Evolutionary conservation across 2,888 invertebrate species (phyloP).

Genomic region (Drosophila mercatorum): DNA sequence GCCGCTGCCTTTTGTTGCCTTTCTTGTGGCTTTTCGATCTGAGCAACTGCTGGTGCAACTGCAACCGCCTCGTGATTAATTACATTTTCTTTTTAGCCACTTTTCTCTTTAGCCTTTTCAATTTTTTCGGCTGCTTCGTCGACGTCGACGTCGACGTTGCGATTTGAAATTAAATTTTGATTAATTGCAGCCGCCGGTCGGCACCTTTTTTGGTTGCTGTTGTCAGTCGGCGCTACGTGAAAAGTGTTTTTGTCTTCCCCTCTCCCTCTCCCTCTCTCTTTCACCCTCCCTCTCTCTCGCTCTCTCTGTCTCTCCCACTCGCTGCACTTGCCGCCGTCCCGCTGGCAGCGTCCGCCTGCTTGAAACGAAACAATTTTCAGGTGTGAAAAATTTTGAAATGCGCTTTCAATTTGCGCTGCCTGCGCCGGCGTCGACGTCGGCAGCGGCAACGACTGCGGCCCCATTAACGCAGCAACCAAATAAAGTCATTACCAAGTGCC

Average conservation of each 20-base stretch:
- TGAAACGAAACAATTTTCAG: slow-evolving; percentile 76
- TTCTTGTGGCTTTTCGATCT: slow-evolving; percentile 56
- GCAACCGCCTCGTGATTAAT: slow-evolving; percentile 70
- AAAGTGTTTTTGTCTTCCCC: slow-evolving; percentile 59
- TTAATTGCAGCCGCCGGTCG: slow-evolving; percentile 72
- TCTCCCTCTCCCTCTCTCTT: neutral
- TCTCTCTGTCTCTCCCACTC: slow-evolving; percentile 28
- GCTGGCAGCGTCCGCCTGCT: slow-evolving; percentile 51
- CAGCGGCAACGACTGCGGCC: slow-evolving; percentile 36
- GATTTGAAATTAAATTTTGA: slow-evolving; percentile 75
- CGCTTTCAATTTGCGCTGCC: slow-evolving; percentile 77
- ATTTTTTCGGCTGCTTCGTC: slow-evolving; percentile 53
- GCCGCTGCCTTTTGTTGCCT: slow-evolving; percentile 53
- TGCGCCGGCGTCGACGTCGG: slow-evolving; percentile 40
- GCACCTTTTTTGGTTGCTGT: slow-evolving; percentile 48
- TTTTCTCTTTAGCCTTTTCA: slow-evolving; percentile 68
- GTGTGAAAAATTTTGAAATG: slow-evolving; percentile 79
- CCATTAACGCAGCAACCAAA: slow-evolving; percentile 79
- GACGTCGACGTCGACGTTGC: slow-evolving; percentile 63
- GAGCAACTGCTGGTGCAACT: slow-evolving; percentile 9
- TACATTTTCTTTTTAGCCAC: slow-evolving; percentile 72
- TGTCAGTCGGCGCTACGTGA: slow-evolving; percentile 70
- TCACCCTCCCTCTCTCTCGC: neutral
- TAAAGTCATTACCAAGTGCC: slow-evolving; percentile 76
- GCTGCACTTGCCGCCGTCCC: slow-evolving; percentile 71